Conservation (phyloP, 92 coral and sea anemone genomes). For the Micromussa lordhowensis region DNA sequence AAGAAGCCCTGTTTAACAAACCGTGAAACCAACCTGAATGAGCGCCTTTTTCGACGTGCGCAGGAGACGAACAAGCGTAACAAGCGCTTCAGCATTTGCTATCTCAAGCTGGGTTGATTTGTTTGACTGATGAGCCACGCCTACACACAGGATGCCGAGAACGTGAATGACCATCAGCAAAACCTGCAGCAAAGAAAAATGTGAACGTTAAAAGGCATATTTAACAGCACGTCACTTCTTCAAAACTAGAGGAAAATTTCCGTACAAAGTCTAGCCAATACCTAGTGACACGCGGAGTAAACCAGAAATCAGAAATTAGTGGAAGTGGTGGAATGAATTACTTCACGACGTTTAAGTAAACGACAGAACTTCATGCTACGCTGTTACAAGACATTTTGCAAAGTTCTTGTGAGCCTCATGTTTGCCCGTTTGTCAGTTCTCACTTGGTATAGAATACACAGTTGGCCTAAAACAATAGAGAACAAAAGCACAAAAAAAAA, state of each 20-base stretch:
- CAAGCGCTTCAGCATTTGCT: slow-evolving; percentile 92
- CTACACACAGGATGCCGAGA: slow-evolving; percentile 93
- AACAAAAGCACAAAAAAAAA: too few relatives aligned
- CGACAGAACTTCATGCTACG: too few relatives aligned
- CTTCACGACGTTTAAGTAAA: too few relatives aligned
- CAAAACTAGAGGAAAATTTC: neutral
- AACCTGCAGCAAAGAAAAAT: slow-evolving; percentile 61
- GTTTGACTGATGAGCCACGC: slow-evolving; percentile 99
- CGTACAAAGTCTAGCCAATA: neutral
- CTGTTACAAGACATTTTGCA: too few relatives aligned
- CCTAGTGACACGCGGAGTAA: too few relatives aligned
- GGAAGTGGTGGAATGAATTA: too few relatives aligned
- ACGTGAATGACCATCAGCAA: slow-evolving; percentile 96
- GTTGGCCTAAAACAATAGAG: too few relatives aligned
- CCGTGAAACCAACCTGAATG: slow-evolving; percentile 74
- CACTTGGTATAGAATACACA: too few relatives aligned
- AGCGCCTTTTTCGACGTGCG: slow-evolving; percentile 78
- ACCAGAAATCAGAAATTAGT: too few relatives aligned
- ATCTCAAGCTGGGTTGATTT: slow-evolving; percentile 94
- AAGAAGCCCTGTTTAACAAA: neutral
- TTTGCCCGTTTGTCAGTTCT: too few relatives aligned
- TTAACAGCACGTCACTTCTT: neutral
- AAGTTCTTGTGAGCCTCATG: too few relatives aligned
- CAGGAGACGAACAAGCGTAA: slow-evolving; percentile 85
- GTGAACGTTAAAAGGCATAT: neutral